Evolutionary conservation across 1,140 invertebrate genomes (phyloP), one percentile per base, ranked within the genome.

Genomic region (Lethrus apterus): DNA sequence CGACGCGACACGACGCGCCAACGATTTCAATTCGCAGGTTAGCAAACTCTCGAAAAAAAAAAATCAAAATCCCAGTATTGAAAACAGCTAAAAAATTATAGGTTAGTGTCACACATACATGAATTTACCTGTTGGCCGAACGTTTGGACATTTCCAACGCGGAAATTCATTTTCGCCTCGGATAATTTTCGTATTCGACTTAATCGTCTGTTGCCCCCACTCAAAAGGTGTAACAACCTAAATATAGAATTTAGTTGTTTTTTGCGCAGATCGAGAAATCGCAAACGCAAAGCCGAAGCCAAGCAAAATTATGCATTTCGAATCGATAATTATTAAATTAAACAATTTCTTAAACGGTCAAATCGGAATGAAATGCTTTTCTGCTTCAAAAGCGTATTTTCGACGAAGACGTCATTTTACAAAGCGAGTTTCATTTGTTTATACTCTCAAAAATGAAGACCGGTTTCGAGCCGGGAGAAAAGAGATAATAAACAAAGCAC

Each of bases 361-460:
- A 30, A 30, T 3, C n/a, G 14, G 2, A 10, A 30, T 13, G 29
- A 30, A 30, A 11, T 11, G 9, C 31, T 11, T 1, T 33, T 11
- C 3, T 14, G 3, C 4, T 14, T 5, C 13, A 2, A 3, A 13
- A 17, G 32, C 32, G 32, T 18, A 34, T 18, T 18, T 34, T 34
- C 19, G 19, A 34, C 4, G 9, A 18, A 10, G 30, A 33, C 4
- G 13, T 14, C n/a, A 34, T 13, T 3, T 8, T 4, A 34, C 15
- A 14, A 2, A 14, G 31, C 31, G 11, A 32, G 8, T 35, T 35
- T 19, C 34, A 38, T 38, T 38, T 38, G 35, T 38, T 38, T 38
- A 38, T 38, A 19, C 17, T 3, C 9, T 21, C n/a, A n/a, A n/a
- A n/a, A n/a, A n/a, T n/a, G n/a, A n/a, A n/a, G n/a, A n/a, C n/a